phyloP scores from a whole-genome alignment of 2,797 vertebrate species.

The Sternotherus odoratus region DNA sequence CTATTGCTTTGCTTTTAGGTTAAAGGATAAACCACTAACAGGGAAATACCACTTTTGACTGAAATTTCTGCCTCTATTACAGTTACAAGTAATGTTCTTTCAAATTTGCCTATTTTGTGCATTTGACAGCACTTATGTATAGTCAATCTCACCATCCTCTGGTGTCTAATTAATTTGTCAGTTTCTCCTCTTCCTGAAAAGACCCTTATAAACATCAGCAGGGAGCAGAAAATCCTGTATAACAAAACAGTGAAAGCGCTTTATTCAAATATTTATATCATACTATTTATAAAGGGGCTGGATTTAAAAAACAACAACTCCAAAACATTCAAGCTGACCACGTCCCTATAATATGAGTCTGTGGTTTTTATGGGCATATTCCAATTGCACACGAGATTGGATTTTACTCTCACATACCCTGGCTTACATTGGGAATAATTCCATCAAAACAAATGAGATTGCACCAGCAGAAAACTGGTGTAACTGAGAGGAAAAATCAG shows the following conservation, averaged over 20 bases:
- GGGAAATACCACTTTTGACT: neutral
- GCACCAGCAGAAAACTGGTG: neutral
- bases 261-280: neutral
- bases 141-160: neutral
- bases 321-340: neutral
- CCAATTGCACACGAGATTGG: neutral
- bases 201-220: slow-evolving; percentile 10
- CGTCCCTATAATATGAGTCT: neutral
- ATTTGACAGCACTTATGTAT: slow-evolving; percentile 24
- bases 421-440: neutral
- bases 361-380: neutral
- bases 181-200: slow-evolving; percentile 45
- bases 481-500: neutral
- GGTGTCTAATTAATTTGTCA: slow-evolving; percentile 25
- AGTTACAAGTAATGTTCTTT: neutral
- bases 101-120: neutral
- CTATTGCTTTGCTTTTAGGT: neutral
- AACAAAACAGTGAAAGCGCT: neutral
- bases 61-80: neutral
- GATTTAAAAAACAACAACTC: neutral
- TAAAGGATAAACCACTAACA: neutral
- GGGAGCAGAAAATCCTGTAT: neutral
- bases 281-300: neutral
- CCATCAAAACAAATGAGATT: neutral
- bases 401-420: neutral